Base-by-base conservation (phyloP, 2,888 invertebrate genomes). In the Neria commutata region DNA sequence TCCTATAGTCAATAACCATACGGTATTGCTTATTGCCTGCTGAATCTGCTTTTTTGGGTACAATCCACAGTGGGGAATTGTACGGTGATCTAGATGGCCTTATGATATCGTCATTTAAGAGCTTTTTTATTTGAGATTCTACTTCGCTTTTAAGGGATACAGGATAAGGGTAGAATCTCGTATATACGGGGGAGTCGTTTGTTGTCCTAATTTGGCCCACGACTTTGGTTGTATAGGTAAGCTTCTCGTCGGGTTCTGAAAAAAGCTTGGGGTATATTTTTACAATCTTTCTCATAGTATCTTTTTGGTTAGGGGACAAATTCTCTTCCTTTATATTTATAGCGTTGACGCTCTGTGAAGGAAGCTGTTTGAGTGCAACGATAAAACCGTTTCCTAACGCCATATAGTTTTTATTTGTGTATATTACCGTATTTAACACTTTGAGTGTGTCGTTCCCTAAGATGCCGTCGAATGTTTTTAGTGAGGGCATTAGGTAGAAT, bases 201-300 rank as follows among this genome's bases (percentile, higher is more conserved):
- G 24, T 33, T 16, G 58, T 61, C 2, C 52, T 14, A 10, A 61
- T 61, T 54, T 53, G 42, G 1, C 50, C 60, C 34, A 24, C 45
- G 19, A 61, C 54, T n/a, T 6, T 46, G 3, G 61, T 34, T 1
- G 23, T 23, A 17, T 47, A 47, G 0, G 47, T 34, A 2, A 54
- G 19, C 50, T 50, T 60, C 40, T 60, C 47, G 33, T 60, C 42
- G 1, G 55, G 59, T 2, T 51, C 59, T 6, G 47, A 33, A 42
- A 56, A 56, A n/a, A 60, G 24, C 0, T 37, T 49, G 3, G 29
- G 34, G 25, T 42, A 49, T 8, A 21, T 33, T 34, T 19, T 40
- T 11, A 56, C 42, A 4, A 60, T 14, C 6, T 37, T n/a, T 33
- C 54, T 34, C 10, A 62, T 23, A 21, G 17, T n/a, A 8, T 37